A percentile compares a stretch with the other conserved stretches of the same genome.
These are phyloP conservation scores for Mirounga angustirostris DNA, from an alignment of 2,113 vertebrate species.

Conservation along the genomic window DNA sequence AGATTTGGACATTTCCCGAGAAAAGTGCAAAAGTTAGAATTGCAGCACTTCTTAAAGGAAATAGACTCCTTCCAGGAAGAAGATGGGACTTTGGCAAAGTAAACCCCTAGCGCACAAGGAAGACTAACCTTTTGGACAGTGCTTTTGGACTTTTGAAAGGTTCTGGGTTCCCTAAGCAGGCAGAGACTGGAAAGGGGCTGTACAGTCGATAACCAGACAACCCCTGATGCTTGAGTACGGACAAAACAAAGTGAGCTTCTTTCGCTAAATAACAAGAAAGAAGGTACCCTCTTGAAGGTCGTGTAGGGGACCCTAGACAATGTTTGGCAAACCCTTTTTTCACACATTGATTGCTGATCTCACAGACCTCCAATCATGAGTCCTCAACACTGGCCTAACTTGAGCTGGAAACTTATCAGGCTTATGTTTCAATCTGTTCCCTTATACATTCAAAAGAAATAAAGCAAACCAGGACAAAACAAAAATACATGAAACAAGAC, in stretches of 20 bases:
- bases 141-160: not conserved
- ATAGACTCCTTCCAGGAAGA: not conserved
- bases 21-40: constrained; percentile 27
- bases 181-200: not conserved
- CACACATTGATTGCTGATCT: not conserved
- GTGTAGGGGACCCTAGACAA: not conserved
- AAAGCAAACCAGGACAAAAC: not conserved
- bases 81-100: not conserved
- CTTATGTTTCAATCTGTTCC: not conserved
- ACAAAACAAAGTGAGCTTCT: constrained; percentile 23
- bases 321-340: not conserved
- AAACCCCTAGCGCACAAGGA: not conserved
- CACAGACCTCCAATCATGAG: not conserved
- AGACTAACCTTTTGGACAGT: not conserved
- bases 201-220: not conserved
- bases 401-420: not conserved
- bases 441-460: not conserved
- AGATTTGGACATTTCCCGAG: not conserved
- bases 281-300: not conserved
- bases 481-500: constrained; percentile 30
- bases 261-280: not conserved
- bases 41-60: not conserved
- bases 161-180: not conserved
- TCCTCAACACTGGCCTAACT: not conserved
- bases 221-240: not conserved